Evolutionary conservation across 2,113 vertebrate species (phyloP).

Genomic region (Cyanocitta stelleri): DNA sequence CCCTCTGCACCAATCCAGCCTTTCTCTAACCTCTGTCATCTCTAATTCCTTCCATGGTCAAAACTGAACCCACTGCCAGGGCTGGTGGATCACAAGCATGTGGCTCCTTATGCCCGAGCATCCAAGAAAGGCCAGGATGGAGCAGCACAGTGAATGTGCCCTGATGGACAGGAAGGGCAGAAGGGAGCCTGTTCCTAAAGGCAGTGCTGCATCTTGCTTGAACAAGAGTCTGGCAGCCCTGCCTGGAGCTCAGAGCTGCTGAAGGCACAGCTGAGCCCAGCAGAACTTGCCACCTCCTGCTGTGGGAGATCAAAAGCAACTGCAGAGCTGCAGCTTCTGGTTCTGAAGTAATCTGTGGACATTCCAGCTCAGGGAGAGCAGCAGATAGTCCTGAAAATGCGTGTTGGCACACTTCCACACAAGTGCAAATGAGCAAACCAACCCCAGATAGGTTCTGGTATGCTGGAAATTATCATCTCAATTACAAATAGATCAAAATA

Average conservation of each 20-base stretch:
- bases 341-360: not conserved
- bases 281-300: not conserved
- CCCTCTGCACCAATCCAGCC: not conserved
- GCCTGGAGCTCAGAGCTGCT: not conserved
- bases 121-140: not conserved
- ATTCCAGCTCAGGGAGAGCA: not conserved
- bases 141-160: not conserved
- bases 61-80: not conserved
- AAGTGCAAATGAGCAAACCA: not conserved
- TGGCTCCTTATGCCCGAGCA: not conserved
- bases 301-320: not conserved
- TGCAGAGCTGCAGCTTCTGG: not conserved
- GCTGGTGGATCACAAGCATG: accelerated
- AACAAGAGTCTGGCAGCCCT: not conserved
- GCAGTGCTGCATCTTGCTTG: not conserved
- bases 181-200: not conserved
- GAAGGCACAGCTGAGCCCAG: not conserved
- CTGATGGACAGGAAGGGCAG: not conserved
- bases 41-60: not conserved
- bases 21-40: not conserved
- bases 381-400: not conserved
- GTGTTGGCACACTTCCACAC: not conserved
- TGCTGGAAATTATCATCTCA: not conserved
- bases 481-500: not conserved
- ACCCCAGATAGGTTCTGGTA: not conserved